Evolutionary conservation across 2,888 invertebrate genomes (phyloP).

Genomic region (Meganola albula): DNA sequence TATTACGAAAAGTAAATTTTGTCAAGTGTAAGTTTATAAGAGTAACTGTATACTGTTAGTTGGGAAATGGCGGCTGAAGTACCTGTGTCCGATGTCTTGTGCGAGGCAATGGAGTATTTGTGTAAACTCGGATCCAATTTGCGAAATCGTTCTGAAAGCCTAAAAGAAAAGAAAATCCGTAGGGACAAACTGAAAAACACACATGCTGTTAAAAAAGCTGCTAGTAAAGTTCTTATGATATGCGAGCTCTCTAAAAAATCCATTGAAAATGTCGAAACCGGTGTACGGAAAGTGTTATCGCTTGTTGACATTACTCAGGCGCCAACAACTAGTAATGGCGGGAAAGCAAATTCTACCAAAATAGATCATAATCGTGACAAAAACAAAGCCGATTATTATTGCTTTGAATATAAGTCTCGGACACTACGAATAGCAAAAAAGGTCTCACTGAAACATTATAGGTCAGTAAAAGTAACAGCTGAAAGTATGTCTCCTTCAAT

Average conservation of each 20-base stretch:
- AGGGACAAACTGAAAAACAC: constrained; percentile 55
- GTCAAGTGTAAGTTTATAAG: constrained; percentile 1
- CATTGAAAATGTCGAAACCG: constrained; percentile 60
- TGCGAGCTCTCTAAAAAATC: constrained; percentile 70
- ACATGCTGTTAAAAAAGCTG: constrained; percentile 62
- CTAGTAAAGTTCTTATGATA: constrained; percentile 60
- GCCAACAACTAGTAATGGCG: constrained; percentile 31
- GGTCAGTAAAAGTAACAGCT: constrained; percentile 51
- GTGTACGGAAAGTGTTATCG: constrained; percentile 51
- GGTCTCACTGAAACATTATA: constrained; percentile 52
- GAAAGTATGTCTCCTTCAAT: constrained; percentile 39
- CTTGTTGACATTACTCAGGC: constrained; percentile 39
- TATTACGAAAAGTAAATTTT: constrained; percentile 1
- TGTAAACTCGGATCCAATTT: constrained; percentile 66
- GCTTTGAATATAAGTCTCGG: constrained; percentile 42
- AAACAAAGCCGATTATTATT: constrained; percentile 30
- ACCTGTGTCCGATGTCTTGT: constrained; percentile 56
- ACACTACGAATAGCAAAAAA: constrained; percentile 51
- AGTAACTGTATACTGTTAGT: constrained; percentile 5
- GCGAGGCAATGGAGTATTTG: constrained; percentile 67
- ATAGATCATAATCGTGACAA: constrained; percentile 8
- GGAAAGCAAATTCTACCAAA: too few species aligned
- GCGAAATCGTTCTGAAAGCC: constrained; percentile 52
- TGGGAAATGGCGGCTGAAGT: constrained; percentile 60
- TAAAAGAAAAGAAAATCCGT: constrained; percentile 55